Evolutionary conservation across 2,797 vertebrate species (phyloP).

Genomic region (Enteromius treurensis): DNA sequence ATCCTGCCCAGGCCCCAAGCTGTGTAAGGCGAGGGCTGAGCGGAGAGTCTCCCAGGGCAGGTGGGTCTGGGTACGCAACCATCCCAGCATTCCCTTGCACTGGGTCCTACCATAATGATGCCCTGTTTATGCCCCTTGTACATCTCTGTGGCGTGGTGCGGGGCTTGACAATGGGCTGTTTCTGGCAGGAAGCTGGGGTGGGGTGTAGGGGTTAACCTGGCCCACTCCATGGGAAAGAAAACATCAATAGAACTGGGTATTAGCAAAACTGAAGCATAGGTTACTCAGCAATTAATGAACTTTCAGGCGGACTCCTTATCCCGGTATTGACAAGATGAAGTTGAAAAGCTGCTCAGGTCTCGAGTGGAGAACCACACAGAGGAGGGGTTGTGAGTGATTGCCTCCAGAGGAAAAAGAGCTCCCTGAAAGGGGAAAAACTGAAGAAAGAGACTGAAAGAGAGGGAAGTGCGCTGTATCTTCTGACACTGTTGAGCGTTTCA

Average conservation of each 20-base stretch:
- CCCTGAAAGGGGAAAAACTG: conserved; percentile 63
- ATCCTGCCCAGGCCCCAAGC: conserved; percentile 76
- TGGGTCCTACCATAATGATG: conserved; percentile 46
- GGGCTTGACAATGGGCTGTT: conserved; percentile 50
- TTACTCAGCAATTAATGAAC: conserved; percentile 75
- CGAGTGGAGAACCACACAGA: conserved; percentile 58
- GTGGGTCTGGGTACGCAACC: conserved; percentile 69
- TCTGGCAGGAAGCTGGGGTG: conserved; percentile 45
- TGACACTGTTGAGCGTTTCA: conserved; percentile 52
- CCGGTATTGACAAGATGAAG: conserved; percentile 71
- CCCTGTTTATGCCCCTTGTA: conserved; percentile 41
- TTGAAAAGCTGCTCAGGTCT: conserved; percentile 65
- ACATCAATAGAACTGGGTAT: conserved; percentile 72
- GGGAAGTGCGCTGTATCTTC: conserved; percentile 64
- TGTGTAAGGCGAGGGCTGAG: conserved; percentile 71
- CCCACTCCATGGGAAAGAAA: conserved; percentile 68
- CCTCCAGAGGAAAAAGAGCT: conserved; percentile 46
- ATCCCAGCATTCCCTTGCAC: conserved; percentile 60
- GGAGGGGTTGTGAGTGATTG: conserved; percentile 26
- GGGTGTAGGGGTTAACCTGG: conserved; percentile 63
- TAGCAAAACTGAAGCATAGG: conserved; percentile 68
- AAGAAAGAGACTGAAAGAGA: neutral
- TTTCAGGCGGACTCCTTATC: conserved; percentile 71
- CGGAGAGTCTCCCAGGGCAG: conserved; percentile 72
- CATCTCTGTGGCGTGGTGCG: conserved; percentile 43